phyloP scores from a whole-genome alignment of 2,888 invertebrate genomes.

The Aleiodes alternator region DNA sequence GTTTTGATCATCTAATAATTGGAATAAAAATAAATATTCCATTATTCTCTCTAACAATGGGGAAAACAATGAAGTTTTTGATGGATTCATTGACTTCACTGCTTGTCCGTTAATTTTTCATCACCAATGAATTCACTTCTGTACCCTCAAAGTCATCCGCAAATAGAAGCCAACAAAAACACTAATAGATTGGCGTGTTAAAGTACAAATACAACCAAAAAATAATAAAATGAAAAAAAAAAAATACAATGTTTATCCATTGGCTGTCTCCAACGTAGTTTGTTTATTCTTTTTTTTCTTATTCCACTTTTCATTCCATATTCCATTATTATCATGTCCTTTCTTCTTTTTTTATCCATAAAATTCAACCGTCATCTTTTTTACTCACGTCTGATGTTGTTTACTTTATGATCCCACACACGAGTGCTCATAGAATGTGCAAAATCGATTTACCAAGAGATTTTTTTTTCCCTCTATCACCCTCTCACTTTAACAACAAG shows the following conservation, averaged over 20 bases:
- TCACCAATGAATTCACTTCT: neutral
- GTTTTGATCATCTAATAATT: too few species aligned
- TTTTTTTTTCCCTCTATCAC: neutral
- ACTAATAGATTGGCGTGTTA: conserved; percentile 14
- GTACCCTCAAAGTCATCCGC: conserved; percentile 12
- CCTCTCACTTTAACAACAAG: too few species aligned
- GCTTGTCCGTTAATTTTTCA: neutral
- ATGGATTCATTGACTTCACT: conserved; percentile 6
- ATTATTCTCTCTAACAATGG: neutral
- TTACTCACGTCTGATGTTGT: conserved; percentile 16
- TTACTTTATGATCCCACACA: conserved; percentile 29
- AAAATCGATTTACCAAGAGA: conserved; percentile 20
- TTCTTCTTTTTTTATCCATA: neutral
- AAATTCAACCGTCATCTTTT: conserved; percentile 4
- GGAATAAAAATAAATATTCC: neutral
- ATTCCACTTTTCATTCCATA: conserved; percentile 15
- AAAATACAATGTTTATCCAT: conserved; percentile 18
- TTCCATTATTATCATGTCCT: neutral
- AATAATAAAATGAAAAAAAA: neutral
- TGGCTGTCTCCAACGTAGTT: neutral
- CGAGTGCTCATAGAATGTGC: conserved; percentile 25
- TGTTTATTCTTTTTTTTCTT: conserved; percentile 8
- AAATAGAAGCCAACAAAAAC: conserved; percentile 6
- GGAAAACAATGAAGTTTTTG: conserved; percentile 4
- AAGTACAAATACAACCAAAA: neutral